A percentile compares a stretch with the other conserved stretches of the same genome.
These are phyloP conservation scores for Mormyrops boulengeri DNA, from an alignment of 2,797 vertebrate genomes.

Conservation along the genomic window DNA sequence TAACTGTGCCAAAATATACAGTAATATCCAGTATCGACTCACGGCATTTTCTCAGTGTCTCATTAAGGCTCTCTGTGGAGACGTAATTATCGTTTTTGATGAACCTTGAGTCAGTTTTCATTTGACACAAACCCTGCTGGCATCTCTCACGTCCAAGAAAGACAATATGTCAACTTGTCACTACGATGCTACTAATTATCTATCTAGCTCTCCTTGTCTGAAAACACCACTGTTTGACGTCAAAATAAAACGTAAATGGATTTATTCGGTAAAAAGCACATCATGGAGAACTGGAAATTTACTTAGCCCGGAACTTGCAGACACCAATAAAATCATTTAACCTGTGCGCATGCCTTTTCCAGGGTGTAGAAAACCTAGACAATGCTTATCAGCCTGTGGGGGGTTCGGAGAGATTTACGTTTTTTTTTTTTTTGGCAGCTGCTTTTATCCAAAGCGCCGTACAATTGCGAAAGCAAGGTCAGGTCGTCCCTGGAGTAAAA, in stretches of 20 bases:
- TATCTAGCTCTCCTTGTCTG: background rate
- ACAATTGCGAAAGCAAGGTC: background rate
- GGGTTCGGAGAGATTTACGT: background rate
- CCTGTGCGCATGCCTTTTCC: background rate
- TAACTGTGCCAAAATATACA: background rate
- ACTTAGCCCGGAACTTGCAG: background rate
- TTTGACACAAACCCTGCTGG: background rate
- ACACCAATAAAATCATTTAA: background rate
- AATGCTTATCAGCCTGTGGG: background rate
- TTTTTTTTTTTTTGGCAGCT: background rate
- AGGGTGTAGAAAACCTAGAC: background rate
- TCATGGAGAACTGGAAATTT: background rate
- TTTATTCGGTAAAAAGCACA: background rate
- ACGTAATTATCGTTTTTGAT: slow-evolving; percentile 11
- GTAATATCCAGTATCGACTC: background rate
- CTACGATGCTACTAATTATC: background rate
- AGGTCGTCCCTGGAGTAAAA: background rate
- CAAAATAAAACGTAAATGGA: background rate
- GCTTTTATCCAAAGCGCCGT: background rate
- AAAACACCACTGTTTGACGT: background rate
- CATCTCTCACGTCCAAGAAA: background rate
- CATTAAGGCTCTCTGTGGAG: background rate
- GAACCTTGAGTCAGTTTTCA: background rate
- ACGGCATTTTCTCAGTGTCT: background rate
- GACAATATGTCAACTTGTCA: background rate